phyloP scores from a whole-genome alignment of 37 sponge, comb jelly and placozoan genomes.

The Cliona cf. orientalis region DNA sequence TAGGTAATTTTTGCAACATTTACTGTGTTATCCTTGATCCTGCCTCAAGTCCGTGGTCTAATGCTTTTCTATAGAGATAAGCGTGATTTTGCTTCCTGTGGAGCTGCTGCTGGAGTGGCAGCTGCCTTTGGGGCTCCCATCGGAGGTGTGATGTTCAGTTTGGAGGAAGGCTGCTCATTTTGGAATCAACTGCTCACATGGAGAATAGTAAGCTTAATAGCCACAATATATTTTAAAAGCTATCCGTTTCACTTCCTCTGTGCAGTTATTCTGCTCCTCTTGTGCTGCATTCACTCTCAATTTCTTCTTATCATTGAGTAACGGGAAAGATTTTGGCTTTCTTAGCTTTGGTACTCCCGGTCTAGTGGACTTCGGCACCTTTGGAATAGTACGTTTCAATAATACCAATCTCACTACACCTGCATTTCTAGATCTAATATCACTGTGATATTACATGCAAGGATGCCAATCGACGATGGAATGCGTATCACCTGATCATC shows the following conservation, averaged over 20 bases:
- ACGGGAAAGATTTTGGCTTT: neutral
- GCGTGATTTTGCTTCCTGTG: conserved; percentile 87
- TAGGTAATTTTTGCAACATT: conserved; percentile 23
- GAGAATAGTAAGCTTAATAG: conserved; percentile 93
- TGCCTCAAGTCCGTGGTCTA: too few relatives aligned
- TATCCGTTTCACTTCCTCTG: too few relatives aligned
- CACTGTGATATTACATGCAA: too few relatives aligned
- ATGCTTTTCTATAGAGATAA: too few relatives aligned
- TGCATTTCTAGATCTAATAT: too few relatives aligned
- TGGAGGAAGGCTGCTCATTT: conserved; percentile 96
- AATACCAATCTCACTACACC: too few relatives aligned
- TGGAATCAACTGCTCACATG: conserved; percentile 96
- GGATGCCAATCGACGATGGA: conserved; percentile 56
- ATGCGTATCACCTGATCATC: conserved; percentile 69
- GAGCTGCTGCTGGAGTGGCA: too few relatives aligned
- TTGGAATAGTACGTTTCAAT: too few relatives aligned
- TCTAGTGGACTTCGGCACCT: conserved; percentile 88
- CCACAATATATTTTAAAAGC: too few relatives aligned
- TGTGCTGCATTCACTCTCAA: conserved; percentile 87
- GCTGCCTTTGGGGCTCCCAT: too few relatives aligned
- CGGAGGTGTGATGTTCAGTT: conserved; percentile 94
- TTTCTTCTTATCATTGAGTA: conserved; percentile 50
- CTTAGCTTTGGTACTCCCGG: conserved; percentile 73
- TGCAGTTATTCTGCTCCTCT: conserved; percentile 94
- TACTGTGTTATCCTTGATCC: neutral